These are phyloP conservation scores for Exephanes ischioxanthus DNA, from an alignment of 2,888 invertebrate species.

Conservation along the genomic window DNA sequence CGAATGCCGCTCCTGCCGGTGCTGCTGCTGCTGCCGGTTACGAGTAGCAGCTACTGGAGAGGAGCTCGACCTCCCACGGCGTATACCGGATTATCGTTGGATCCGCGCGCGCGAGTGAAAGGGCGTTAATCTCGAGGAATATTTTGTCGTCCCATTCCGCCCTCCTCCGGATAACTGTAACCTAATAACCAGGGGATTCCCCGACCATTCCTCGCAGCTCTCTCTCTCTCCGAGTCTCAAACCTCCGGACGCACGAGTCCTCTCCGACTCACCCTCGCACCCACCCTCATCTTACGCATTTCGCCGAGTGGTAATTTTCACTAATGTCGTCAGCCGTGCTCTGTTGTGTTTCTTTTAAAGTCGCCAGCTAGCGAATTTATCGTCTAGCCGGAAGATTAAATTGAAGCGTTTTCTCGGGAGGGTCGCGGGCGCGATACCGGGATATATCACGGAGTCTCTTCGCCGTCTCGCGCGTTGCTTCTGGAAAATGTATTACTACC, in stretches of 20 bases:
- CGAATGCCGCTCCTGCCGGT: neutral
- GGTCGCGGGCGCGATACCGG: neutral
- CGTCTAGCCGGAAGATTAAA: slow-evolving; percentile 72
- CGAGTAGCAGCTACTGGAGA: slow-evolving; percentile 60
- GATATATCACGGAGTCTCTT: slow-evolving; percentile 3
- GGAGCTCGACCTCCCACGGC: slow-evolving; percentile 66
- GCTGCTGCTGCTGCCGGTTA: slow-evolving; percentile 22
- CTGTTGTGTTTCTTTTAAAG: slow-evolving; percentile 75
- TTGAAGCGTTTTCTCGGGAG: slow-evolving; percentile 50
- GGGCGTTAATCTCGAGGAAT: slow-evolving; percentile 82
- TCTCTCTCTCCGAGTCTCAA: slow-evolving; percentile 28
- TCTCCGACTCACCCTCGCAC: slow-evolving; percentile 27
- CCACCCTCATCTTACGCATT: slow-evolving; percentile 67
- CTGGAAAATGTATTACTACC: slow-evolving; percentile 58
- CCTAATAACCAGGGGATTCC: slow-evolving; percentile 78
- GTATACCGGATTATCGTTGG: slow-evolving; percentile 79
- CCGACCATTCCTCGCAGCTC: slow-evolving; percentile 1
- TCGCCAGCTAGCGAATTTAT: slow-evolving; percentile 68
- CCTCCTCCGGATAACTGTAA: slow-evolving; percentile 77
- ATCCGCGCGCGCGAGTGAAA: slow-evolving; percentile 70
- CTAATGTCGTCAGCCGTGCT: slow-evolving; percentile 75
- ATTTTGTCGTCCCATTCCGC: slow-evolving; percentile 74
- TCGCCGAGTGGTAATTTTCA: slow-evolving; percentile 81
- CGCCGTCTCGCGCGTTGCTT: slow-evolving; percentile 22
- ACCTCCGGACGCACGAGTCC: slow-evolving; percentile 2